Evolutionary conservation across 2,797 vertebrate genomes (phyloP).

Genomic region (Synaphobranchus kaupii): DNA sequence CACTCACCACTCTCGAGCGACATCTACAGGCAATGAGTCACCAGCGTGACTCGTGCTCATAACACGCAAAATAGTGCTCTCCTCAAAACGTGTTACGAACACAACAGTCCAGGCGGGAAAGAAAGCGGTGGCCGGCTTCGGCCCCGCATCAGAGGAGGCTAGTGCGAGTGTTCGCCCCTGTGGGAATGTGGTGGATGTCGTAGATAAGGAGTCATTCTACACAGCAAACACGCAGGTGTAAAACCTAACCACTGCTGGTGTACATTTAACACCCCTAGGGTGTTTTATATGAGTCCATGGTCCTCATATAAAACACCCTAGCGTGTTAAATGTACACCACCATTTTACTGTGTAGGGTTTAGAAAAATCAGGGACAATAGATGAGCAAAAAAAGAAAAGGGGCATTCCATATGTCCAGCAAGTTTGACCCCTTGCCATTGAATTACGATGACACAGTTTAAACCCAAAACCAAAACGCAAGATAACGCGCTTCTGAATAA

Average conservation of each 20-base stretch:
- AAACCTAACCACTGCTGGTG: no score
- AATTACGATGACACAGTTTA: not conserved
- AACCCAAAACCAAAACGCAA: not conserved
- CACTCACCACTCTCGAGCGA: not conserved
- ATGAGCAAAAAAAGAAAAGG: no score
- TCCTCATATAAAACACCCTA: no score
- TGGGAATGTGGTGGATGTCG: no score
- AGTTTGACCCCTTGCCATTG: not conserved
- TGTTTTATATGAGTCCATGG: no score
- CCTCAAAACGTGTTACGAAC: not conserved
- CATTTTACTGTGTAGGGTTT: not conserved
- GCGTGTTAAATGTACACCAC: no score
- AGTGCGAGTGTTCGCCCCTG: not conserved
- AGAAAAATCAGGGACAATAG: not conserved
- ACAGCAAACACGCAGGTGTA: no score
- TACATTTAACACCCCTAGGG: no score
- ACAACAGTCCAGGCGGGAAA: not conserved
- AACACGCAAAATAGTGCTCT: not conserved
- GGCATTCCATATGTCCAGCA: not conserved
- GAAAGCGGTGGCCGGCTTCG: not conserved
- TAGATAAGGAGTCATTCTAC: no score
- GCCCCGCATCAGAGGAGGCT: no score
- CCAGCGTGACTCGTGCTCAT: no score
- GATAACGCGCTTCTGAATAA: not conserved
- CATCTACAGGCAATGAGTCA: not conserved